These are phyloP conservation scores for Isotomurus palustris DNA, from an alignment of 2,888 invertebrate species.

Conservation along the genomic window DNA sequence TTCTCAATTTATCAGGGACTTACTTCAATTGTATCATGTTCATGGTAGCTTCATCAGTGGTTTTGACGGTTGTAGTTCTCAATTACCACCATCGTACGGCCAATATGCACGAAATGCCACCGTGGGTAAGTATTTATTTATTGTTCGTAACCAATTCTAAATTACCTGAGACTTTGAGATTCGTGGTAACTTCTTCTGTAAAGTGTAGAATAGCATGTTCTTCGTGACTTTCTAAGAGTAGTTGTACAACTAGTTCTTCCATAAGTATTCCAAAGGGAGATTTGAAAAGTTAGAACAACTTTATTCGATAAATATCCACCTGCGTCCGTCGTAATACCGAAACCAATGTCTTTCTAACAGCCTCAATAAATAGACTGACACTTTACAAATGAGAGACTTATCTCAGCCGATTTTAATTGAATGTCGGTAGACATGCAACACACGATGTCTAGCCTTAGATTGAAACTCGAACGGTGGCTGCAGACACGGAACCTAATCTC, in stretches of 20 bases:
- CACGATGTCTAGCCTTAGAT: background rate
- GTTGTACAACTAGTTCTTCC: background rate
- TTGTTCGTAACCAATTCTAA: background rate
- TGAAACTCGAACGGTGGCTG: background rate
- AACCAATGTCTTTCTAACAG: background rate
- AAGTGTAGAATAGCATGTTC: no score
- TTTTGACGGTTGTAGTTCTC: conserved; percentile 90
- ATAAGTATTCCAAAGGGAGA: background rate
- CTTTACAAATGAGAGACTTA: conserved; percentile 4
- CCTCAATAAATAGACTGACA: background rate
- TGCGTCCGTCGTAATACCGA: background rate
- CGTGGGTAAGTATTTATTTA: conserved; percentile 71
- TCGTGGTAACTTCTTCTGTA: no score
- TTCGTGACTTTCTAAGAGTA: background rate
- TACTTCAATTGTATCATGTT: conserved; percentile 99
- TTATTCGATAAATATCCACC: background rate
- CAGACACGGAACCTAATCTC: background rate
- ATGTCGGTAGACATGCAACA: background rate
- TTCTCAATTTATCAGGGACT: no score
- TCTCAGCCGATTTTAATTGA: background rate
- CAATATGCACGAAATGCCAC: conserved; percentile 94
- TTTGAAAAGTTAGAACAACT: background rate
- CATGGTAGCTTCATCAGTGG: conserved; percentile 97
- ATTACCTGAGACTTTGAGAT: background rate
- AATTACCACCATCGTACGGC: conserved; percentile 97